Percentiles rank a stretch among this genome's conserved stretches.
These are phyloP conservation scores for Bombus vancouverensis DNA, from an alignment of 1,140 invertebrate species.

Conservation along the genomic window DNA sequence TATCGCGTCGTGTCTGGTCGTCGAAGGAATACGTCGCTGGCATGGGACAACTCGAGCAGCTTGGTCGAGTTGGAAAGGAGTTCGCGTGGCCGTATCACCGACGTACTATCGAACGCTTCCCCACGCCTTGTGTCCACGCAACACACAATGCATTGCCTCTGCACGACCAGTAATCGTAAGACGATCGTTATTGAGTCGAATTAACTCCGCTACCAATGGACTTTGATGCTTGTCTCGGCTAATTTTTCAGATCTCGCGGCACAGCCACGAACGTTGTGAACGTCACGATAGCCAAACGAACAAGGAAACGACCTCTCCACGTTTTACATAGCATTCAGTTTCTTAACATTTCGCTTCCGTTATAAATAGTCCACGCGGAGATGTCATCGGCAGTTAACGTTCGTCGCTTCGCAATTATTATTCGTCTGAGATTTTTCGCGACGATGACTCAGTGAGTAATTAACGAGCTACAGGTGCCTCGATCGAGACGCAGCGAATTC, in stretches of 20 bases:
- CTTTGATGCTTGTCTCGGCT: background rate
- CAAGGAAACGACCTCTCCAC: background rate
- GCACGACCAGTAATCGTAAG: background rate
- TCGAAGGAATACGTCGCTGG: conserved; percentile 34
- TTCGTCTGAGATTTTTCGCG: background rate
- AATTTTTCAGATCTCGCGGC: background rate
- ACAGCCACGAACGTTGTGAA: background rate
- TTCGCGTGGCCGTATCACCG: conserved; percentile 52
- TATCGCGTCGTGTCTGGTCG: background rate
- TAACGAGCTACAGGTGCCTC: background rate
- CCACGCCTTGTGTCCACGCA: conserved; percentile 62
- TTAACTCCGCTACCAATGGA: background rate
- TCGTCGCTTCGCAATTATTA: background rate
- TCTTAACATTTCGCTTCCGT: background rate
- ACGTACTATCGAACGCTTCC: conserved; percentile 56
- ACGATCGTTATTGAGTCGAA: background rate
- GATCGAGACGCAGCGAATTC: background rate
- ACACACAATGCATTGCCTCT: conserved; percentile 23
- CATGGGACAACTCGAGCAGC: conserved; percentile 25
- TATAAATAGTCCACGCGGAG: too few relatives aligned
- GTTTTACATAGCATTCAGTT: background rate
- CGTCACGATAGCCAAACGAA: background rate
- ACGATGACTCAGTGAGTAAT: background rate
- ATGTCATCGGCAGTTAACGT: background rate
- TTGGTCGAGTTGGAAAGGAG: conserved; percentile 48